Base-by-base conservation (phyloP, 2,888 invertebrate genomes). In the Molorchus minor region DNA sequence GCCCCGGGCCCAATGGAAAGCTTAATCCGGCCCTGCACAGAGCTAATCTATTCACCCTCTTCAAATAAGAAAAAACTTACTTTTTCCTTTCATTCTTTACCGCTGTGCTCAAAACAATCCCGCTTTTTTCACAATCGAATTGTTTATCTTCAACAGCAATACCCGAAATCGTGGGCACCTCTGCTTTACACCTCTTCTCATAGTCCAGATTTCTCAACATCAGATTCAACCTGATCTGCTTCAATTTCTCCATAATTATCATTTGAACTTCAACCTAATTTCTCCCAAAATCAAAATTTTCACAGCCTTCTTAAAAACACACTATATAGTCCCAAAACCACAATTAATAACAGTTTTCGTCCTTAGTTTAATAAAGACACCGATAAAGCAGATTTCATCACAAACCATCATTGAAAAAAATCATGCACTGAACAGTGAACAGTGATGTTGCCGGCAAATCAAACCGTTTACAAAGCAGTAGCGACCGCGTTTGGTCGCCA, bases 31-130 rank as follows among this genome's bases (percentile, higher is more conserved):
- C n/a, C n/a, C n/a, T n/a, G n/a, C n/a, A n/a, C n/a, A n/a, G n/a
- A n/a, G n/a, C n/a, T n/a, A n/a, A n/a, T n/a, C 12, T 33, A 33
- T 5, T 33, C n/a, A n/a, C n/a, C n/a, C n/a, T n/a, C n/a, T n/a
- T n/a, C 15, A 13, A 12, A n/a, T 16, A 45, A 2, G 17, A 40
- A 20, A 13, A 7, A 25, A 55, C 55, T 55, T 40, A 55, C 55
- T 55, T 55, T 12, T 45, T 55, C 10, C 30, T 20, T 2, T 12
- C 38, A 3, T 46, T n/a, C 19, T 8, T 54, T n/a, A 19, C n/a
- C 15, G 17, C 10, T 3, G 13, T 30, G 19, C 41, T 8, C 17
- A 40, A 41, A 5, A 35, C 15, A 5, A 12, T 54, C n/a, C 44
- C 33, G 0, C 13, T 46, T 8, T 36, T 46, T 4, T 46, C 46